phyloP scores from a whole-genome alignment of 2,797 vertebrate genomes.

The Amblyopsis hoosieri region DNA sequence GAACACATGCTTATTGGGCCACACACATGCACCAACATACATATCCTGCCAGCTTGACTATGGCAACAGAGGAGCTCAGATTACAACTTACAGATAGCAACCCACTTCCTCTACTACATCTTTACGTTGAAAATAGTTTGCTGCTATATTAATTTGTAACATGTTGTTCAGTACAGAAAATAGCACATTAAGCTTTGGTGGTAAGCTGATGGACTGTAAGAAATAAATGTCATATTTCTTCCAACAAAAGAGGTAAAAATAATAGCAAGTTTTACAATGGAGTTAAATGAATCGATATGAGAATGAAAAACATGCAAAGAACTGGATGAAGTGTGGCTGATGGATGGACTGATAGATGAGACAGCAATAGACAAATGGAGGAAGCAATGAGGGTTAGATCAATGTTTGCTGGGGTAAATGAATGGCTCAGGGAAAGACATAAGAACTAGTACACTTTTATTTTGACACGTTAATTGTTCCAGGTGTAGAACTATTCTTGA shows the following conservation, averaged over 20 bases:
- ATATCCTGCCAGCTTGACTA: no score
- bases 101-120: no score
- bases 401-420: slow-evolving; percentile 13
- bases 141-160: no score
- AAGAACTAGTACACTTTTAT: slow-evolving; percentile 64
- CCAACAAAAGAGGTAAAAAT: no score
- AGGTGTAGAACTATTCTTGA: slow-evolving; percentile 71
- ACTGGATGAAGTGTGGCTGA: slow-evolving; percentile 36
- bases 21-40: no score
- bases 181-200: slow-evolving; percentile 8
- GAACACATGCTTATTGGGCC: no score
- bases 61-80: no score
- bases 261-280: no score
- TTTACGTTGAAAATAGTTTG: no score
- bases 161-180: slow-evolving; percentile 47
- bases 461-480: slow-evolving; percentile 67
- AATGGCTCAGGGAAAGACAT: slow-evolving; percentile 57
- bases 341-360: slow-evolving; percentile 33
- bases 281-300: slow-evolving; percentile 48
- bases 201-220: no score
- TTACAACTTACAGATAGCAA: no score
- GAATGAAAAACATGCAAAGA: slow-evolving; percentile 54
- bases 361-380: slow-evolving; percentile 31
- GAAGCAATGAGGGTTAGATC: slow-evolving; percentile 44
- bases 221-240: no score